Evolutionary conservation across 2,888 invertebrate genomes (phyloP), one percentile per base, ranked within the genome.

Genomic region (Cremastinae sp.): DNA sequence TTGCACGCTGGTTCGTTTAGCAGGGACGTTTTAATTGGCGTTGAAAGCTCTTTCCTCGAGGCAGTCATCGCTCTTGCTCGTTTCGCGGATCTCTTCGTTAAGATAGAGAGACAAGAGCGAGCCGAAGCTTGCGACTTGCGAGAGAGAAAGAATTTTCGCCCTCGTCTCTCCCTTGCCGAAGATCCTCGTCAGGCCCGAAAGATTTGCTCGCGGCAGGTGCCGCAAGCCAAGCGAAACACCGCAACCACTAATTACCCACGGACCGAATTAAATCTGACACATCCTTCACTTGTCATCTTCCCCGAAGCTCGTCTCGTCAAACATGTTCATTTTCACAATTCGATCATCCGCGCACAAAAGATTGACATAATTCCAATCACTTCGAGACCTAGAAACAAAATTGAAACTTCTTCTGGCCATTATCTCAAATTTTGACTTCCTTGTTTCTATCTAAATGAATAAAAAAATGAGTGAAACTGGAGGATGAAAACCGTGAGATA

Each of bases 201-300:
- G 77, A 81, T 78, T 79, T 80, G 70, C 65, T 80, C 72, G 79
- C 69, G 85, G 81, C 89, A 89, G 89, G 89, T 89, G 89, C 88
- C 86, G 86, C 86, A 88, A 88, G 74, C 84, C 69, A 83, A 89
- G 87, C 89, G 88, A 83, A 80, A 88, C 88, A 85, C 84, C 82
- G 56, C 16, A 18, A 55, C 73, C 86, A 82, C 88, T 88, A 88
- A 88, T 88, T 88, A 86, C 84, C 80, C 80, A 79, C 66, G 84
- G 83, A 87, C 87, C 83, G 81, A 88, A 86, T 88, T 88, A 88
- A 88, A 88, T 86, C 83, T 80, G 83, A 86, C 83, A 85, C 82
- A 86, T 86, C 84, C 73, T 41, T 72, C 43, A 61, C 4, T 22
- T 16, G 41, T 3, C 53, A 41, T 14, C 8, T 9, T 49, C 18